Conservation (phyloP, 2,113 vertebrate genomes). For the Pipa parva region DNA sequence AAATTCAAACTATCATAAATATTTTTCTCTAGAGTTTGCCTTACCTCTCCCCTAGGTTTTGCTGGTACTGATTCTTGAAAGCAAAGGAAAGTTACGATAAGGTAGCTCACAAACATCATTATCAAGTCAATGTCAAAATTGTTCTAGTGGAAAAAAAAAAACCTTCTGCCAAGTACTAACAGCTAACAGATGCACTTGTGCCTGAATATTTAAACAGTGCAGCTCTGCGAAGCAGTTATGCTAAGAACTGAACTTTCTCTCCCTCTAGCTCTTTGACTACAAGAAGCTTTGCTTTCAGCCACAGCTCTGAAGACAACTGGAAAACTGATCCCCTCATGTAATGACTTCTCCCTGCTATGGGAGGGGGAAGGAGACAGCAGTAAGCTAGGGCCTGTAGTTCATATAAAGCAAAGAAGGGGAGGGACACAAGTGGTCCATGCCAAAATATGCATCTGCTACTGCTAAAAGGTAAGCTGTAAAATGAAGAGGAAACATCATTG, state of each 20-base stretch:
- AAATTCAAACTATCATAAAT: background rate
- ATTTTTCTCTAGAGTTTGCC: constrained; percentile 40
- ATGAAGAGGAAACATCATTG: background rate
- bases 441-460: constrained; percentile 65
- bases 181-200: constrained; percentile 68
- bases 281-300: constrained; percentile 65
- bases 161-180: constrained; percentile 64
- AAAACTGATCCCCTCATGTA: constrained; percentile 82
- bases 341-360: constrained; percentile 69
- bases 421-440: constrained; percentile 62
- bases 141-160: constrained; percentile 57
- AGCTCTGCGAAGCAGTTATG: constrained; percentile 46
- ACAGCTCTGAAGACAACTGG: constrained; percentile 70
- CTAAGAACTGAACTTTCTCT: constrained; percentile 43
- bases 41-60: constrained; percentile 83
- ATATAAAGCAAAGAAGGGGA: constrained; percentile 59
- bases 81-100: constrained; percentile 72
- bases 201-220: constrained; percentile 57
- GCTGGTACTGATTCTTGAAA: constrained; percentile 73
- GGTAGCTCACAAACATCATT: constrained; percentile 73
- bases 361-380: constrained; percentile 65
- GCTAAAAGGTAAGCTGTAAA: constrained; percentile 55
- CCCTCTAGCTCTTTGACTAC: constrained; percentile 43
- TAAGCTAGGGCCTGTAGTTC: constrained; percentile 63
- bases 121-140: constrained; percentile 59